These are phyloP conservation scores for Dolichomitus sp. DNA, from an alignment of 2,888 invertebrate genomes.

Conservation along the genomic window DNA sequence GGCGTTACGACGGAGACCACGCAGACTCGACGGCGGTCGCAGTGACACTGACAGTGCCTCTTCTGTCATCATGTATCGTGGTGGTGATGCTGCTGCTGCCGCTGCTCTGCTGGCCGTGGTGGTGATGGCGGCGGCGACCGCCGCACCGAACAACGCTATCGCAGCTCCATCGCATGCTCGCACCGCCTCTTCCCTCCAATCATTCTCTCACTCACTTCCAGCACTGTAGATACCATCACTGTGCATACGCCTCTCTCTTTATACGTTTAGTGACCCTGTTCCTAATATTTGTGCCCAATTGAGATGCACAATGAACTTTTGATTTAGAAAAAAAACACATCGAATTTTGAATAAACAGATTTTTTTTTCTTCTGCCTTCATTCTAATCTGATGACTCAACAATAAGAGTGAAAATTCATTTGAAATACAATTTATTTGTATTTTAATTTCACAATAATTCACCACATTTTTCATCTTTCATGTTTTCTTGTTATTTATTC, in stretches of 20 bases:
- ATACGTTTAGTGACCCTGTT: neutral
- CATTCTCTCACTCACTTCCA: neutral
- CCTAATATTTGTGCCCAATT: neutral
- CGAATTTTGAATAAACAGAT: too few relatives aligned
- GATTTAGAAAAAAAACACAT: neutral
- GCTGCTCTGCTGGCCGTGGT: conserved; percentile 26
- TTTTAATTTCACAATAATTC: conserved; percentile 45
- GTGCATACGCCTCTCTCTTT: neutral
- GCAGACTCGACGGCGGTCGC: conserved; percentile 73
- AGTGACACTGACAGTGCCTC: conserved; percentile 84
- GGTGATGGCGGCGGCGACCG: conserved; percentile 18
- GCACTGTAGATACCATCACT: neutral
- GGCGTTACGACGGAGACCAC: conserved; percentile 7
- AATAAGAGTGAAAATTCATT: too few relatives aligned
- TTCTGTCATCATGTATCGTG: conserved; percentile 82
- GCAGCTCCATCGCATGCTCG: conserved; percentile 43
- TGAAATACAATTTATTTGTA: conserved; percentile 63
- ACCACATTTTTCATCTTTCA: conserved; percentile 30
- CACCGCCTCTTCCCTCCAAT: conserved; percentile 42
- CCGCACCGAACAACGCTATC: conserved; percentile 35
- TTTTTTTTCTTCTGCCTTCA: too few relatives aligned
- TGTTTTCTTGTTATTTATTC: conserved; percentile 9
- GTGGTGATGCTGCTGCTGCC: conserved; percentile 60
- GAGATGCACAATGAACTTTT: neutral
- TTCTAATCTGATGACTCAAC: too few relatives aligned